Percentiles rank a stretch among this genome's conserved stretches.
Evolutionary conservation across 2,113 vertebrate genomes (phyloP).

Genomic region (Spea multiplicata): DNA sequence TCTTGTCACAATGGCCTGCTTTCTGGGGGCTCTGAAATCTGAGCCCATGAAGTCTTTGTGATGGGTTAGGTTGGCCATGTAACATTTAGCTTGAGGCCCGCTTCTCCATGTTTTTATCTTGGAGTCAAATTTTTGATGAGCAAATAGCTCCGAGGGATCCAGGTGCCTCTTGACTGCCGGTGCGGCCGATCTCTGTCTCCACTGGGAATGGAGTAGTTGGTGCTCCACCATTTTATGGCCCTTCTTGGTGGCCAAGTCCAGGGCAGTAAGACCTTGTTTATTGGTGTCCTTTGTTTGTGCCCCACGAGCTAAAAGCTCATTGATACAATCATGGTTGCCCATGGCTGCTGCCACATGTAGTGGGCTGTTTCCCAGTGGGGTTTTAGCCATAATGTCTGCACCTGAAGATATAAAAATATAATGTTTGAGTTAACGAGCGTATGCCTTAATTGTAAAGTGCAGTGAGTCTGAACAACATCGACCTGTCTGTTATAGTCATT

Average conservation of each 20-base stretch:
- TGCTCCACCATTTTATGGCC: neutral
- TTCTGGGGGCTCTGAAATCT: neutral
- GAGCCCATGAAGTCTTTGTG: neutral
- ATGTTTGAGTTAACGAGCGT: no score
- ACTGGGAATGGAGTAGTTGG: neutral
- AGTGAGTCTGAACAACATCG: no score
- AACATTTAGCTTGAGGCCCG: neutral
- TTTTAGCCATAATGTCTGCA: slow-evolving; percentile 15
- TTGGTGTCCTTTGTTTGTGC: neutral
- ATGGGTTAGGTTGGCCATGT: neutral
- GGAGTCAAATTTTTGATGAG: neutral
- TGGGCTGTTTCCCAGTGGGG: slow-evolving; percentile 51
- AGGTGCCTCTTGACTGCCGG: neutral
- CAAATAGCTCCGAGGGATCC: neutral
- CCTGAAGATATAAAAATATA: slow-evolving; percentile 49
- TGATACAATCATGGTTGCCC: slow-evolving; percentile 37
- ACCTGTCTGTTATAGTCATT: no score
- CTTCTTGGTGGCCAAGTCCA: slow-evolving; percentile 27
- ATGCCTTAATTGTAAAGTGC: no score
- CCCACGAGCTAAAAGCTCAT: slow-evolving; percentile 36
- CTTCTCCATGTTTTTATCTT: slow-evolving; percentile 2
- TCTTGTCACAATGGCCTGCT: neutral
- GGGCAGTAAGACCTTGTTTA: neutral
- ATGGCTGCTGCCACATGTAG: slow-evolving; percentile 49
- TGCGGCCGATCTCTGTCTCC: neutral